Percentiles rank a stretch among this genome's conserved stretches.
phyloP scores from a whole-genome alignment of 2,113 vertebrate species.

The Myiozetetes cayanensis region DNA sequence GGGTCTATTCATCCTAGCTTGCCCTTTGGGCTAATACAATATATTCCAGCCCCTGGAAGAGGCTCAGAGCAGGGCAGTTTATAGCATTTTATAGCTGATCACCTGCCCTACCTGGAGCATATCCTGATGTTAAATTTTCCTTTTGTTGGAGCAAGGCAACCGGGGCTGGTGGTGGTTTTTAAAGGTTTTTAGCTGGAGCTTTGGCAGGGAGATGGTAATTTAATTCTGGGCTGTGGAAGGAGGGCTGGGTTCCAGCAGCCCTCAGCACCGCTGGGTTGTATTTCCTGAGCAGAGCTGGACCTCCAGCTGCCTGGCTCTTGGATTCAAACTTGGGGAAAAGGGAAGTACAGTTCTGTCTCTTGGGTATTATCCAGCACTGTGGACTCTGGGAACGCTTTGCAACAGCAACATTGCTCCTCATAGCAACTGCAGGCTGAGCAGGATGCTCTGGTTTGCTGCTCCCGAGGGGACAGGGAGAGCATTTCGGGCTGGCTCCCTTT shows the following conservation, averaged over 20 bases:
- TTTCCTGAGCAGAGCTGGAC: conserved; percentile 31
- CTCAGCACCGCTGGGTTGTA: neutral
- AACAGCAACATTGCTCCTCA: neutral
- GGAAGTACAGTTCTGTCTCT: conserved; percentile 40
- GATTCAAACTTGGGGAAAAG: neutral
- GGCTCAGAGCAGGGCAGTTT: neutral
- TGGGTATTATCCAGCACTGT: neutral
- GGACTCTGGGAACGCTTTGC: neutral
- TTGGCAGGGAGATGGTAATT: neutral
- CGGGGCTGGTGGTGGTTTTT: neutral
- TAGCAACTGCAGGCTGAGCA: conserved; percentile 9
- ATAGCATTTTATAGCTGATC: neutral
- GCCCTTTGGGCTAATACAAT: neutral
- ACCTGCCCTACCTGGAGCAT: neutral
- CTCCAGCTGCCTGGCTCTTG: conserved; percentile 44
- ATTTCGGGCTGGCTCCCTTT: neutral
- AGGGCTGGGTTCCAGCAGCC: conserved; percentile 33
- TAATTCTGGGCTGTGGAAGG: neutral
- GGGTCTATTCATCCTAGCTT: neutral
- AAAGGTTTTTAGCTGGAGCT: neutral
- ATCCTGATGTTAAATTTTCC: neutral
- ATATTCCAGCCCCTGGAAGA: neutral
- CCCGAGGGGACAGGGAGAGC: neutral
- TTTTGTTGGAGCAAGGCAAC: neutral
- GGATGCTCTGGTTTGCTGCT: neutral